phyloP scores from a whole-genome alignment of 2,113 vertebrate species.

The Rallus limicola region DNA sequence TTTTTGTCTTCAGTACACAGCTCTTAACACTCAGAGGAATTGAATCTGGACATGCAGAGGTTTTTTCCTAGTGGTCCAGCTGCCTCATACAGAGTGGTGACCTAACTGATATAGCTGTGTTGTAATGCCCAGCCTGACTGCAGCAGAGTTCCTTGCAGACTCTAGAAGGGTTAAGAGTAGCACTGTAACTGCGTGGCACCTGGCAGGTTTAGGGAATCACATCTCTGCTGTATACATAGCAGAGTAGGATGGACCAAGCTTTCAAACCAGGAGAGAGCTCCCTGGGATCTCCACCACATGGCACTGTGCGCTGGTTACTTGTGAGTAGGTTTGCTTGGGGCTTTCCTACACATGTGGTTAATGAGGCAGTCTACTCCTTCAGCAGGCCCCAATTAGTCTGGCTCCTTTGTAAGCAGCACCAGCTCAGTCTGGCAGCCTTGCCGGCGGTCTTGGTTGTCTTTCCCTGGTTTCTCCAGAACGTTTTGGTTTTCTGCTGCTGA shows the following conservation, averaged over 20 bases:
- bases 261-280: not conserved
- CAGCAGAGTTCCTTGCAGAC: not conserved
- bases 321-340: not conserved
- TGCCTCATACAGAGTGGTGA: not conserved
- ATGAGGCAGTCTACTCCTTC: not conserved
- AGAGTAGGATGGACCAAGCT: not conserved
- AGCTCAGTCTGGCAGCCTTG: not conserved
- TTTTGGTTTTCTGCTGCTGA: not conserved
- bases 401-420: not conserved
- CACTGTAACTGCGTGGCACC: accelerated
- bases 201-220: not conserved
- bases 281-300: not conserved
- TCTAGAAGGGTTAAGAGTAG: not conserved
- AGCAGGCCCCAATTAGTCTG: not conserved
- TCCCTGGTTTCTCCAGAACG: not conserved
- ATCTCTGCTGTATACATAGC: not conserved
- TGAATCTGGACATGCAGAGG: not conserved
- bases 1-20: not conserved
- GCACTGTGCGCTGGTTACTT: not conserved
- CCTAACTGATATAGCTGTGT: not conserved
- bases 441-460: not conserved
- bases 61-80: not conserved
- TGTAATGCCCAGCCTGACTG: not conserved
- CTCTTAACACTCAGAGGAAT: not conserved
- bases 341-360: not conserved